Evolutionary conservation across 2,888 invertebrate species (phyloP), one percentile per base, ranked within the genome.

Genomic region (Sipha maydis): DNA sequence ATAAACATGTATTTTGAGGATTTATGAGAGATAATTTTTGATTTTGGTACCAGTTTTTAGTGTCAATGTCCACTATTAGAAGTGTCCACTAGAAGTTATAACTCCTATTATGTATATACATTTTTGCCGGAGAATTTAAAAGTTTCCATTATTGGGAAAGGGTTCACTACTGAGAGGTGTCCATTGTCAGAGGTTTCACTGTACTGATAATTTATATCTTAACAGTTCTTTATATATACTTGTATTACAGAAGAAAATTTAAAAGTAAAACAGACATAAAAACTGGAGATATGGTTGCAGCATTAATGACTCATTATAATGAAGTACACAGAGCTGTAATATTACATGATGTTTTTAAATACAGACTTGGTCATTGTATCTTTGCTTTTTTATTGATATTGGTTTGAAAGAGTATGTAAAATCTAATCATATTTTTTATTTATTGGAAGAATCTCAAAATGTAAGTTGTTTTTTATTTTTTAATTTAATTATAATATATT

Each of bases 321-420:
- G 56, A 79, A 79, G 56, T n/a, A 61, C 56, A 79, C 25, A 79
- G 79, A 79, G 79, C 79, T 79, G 17, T 79, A 38, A 61, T 79
- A 61, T 34, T 79, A n/a, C 1, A 61, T 38, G 34, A 38, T 7
- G 25, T 34, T 38, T 11, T n/a, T 5, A 25, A 61, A n/a, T 19
- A 77, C 8, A 67, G 9, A 25, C 9, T 67, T 25, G 67, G 25
- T 9, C 25, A n/a, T 67, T 8, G n/a, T 79, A 34, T 79, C 61
- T 79, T 38, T 79, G 79, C 34, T 61, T 38, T 79, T 61, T 79
- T 25, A 25, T 79, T 79, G 79, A 79, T 79, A 56, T 79, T 25
- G 79, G 79, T 17, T 61, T 7, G n/a, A 79, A 79, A 61, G 79
- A 79, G 34, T 79, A 79, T 61, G 56, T 79, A 28, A 61, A 79